A percentile compares a stretch with the other conserved stretches of the same genome.
Evolutionary conservation across 2,888 invertebrate species (phyloP).

Genomic region (Drosophila recens): DNA sequence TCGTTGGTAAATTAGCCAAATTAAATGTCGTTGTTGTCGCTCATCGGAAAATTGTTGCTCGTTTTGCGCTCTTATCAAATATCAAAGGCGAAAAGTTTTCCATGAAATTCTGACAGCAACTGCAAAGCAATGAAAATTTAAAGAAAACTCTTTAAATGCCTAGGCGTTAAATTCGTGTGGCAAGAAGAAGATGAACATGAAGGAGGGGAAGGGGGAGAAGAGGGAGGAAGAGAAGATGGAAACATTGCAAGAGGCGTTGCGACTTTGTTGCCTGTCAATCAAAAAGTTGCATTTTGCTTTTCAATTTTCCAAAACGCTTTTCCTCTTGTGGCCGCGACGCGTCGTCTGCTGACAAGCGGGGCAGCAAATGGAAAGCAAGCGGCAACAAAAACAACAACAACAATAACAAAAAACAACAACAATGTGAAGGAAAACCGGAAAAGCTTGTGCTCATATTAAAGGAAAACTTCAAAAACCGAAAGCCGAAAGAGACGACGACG

Average conservation of each 20-base stretch:
- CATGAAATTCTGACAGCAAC: constrained; percentile 23
- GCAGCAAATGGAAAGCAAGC: constrained; percentile 30
- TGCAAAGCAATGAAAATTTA: constrained; percentile 6
- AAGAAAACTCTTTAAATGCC: constrained; percentile 23
- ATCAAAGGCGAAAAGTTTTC: constrained; percentile 33
- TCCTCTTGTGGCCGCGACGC: constrained; percentile 6
- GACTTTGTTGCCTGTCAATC: constrained; percentile 58
- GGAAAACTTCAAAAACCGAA: constrained; percentile 52
- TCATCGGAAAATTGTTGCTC: constrained; percentile 4
- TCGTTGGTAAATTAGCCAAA: not conserved
- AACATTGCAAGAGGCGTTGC: constrained; percentile 1
- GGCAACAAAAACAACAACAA: not conserved
- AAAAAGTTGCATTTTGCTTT: constrained; percentile 66
- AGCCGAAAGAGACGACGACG: constrained; percentile 44
- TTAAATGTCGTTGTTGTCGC: constrained; percentile 6
- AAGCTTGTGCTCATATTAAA: constrained; percentile 51
- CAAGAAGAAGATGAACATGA: not conserved
- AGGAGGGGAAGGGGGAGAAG: not conserved
- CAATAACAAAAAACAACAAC: not conserved
- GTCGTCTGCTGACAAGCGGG: constrained; percentile 8
- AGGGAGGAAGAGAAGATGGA: not conserved
- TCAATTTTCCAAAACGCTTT: constrained; percentile 46
- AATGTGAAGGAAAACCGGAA: constrained; percentile 44
- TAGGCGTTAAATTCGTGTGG: constrained; percentile 7
- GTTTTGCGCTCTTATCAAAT: constrained; percentile 13